phyloP scores from a whole-genome alignment of 2,113 vertebrate species.

The Lepisosteus oculatus region DNA sequence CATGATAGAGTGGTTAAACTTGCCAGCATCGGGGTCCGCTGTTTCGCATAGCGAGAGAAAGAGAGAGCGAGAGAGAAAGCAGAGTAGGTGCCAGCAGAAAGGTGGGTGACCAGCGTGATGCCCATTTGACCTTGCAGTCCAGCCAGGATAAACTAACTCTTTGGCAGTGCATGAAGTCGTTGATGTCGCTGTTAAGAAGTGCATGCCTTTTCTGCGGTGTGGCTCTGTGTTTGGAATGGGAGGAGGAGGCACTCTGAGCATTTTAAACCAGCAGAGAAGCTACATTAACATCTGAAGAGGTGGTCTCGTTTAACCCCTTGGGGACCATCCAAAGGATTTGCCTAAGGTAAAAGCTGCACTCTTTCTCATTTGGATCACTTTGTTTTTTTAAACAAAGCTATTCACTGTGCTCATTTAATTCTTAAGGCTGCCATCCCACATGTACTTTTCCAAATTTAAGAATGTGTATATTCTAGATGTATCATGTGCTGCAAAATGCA shows the following conservation, averaged over 20 bases:
- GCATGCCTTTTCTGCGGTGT: constrained; percentile 35
- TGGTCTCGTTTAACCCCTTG: constrained; percentile 59
- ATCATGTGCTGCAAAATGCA: neutral
- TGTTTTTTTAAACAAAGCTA: neutral
- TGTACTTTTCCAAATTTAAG: no score
- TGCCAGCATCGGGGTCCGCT: constrained; percentile 63
- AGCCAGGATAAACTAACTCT: constrained; percentile 58
- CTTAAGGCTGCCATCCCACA: no score
- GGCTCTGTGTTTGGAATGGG: constrained; percentile 45
- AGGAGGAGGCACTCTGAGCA: constrained; percentile 48
- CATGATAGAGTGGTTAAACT: constrained; percentile 74
- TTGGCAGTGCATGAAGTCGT: constrained; percentile 50
- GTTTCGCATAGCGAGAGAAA: constrained; percentile 53
- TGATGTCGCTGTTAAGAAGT: constrained; percentile 42
- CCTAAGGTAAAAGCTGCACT: constrained; percentile 52
- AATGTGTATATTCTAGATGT: no score
- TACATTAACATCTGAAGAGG: constrained; percentile 50
- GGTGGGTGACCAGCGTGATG: constrained; percentile 59
- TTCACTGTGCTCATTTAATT: no score
- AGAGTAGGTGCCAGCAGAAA: constrained; percentile 57
- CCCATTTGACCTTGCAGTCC: constrained; percentile 61
- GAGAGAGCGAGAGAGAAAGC: constrained; percentile 42
- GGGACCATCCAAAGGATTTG: constrained; percentile 39
- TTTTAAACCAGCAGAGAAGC: constrained; percentile 49
- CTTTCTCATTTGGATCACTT: constrained; percentile 26